phyloP scores from a whole-genome alignment of 2,888 invertebrate genomes.

The Serrognathus titanus region DNA sequence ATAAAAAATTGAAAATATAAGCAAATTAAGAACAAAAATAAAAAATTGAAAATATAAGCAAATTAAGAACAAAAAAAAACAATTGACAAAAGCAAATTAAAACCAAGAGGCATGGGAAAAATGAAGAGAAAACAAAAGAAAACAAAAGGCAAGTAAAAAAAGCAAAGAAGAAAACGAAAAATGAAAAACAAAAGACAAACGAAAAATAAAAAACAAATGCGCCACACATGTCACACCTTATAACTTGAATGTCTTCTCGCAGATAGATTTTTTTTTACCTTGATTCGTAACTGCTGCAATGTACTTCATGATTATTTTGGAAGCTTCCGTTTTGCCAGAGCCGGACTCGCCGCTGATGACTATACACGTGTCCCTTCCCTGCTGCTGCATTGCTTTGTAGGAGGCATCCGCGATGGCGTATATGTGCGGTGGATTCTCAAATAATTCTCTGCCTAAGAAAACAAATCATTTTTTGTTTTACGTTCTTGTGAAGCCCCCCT shows the following conservation, averaged over 20 bases:
- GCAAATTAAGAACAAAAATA: no score
- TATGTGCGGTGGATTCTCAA: constrained; percentile 95
- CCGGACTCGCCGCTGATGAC: constrained; percentile 98
- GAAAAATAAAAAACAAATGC: neutral
- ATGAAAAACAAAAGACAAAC: no score
- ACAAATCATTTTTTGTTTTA: neutral
- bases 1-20: no score
- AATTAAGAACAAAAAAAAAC: no score
- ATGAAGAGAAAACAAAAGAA: no score
- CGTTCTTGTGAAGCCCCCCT: no score
- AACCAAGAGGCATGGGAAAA: no score
- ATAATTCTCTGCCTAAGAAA: constrained; percentile 79
- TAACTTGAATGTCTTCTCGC: neutral
- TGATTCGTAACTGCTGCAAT: constrained; percentile 95
- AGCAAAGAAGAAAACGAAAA: no score
- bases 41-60: no score
- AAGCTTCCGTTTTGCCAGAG: constrained; percentile 97
- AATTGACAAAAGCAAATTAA: no score
- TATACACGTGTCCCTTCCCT: constrained; percentile 91
- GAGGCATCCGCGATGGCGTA: constrained; percentile 98
- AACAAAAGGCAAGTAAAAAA: no score
- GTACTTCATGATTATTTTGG: constrained; percentile 98
- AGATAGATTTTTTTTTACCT: constrained; percentile 38
- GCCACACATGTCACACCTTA: neutral
- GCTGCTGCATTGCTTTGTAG: constrained; percentile 88